Conservation (phyloP, 2,888 invertebrate genomes). For the Xanthia togata region DNA sequence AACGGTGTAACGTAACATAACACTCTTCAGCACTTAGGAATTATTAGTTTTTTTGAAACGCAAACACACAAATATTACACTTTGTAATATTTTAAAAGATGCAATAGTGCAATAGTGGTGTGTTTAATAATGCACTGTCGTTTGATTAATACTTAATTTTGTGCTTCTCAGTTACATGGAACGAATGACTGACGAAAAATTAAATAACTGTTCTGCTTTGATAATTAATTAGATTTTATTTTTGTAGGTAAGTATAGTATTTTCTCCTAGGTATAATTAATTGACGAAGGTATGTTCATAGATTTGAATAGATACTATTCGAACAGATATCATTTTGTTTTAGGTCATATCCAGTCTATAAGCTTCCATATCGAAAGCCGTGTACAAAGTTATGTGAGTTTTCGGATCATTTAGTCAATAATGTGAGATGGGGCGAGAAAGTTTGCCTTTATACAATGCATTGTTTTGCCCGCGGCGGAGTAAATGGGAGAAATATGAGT, state of each 20-base stretch:
- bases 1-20: conserved; percentile 41
- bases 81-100: conserved; percentile 10
- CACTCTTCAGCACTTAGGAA: conserved; percentile 45
- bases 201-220: not conserved
- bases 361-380: conserved; percentile 54
- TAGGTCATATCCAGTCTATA: conserved; percentile 58
- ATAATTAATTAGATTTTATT: not conserved
- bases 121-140: too few relatives aligned
- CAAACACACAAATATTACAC: conserved; percentile 2
- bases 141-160: not conserved
- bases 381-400: conserved; percentile 73
- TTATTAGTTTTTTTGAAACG: conserved; percentile 47
- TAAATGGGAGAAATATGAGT: conserved; percentile 34
- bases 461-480: conserved; percentile 46
- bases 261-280: not conserved
- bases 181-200: not conserved
- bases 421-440: conserved; percentile 71
- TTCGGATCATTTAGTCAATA: conserved; percentile 77
- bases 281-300: not conserved
- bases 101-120: not conserved
- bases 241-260: not conserved
- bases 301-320: not conserved
- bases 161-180: not conserved
- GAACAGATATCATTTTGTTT: too few relatives aligned
- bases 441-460: conserved; percentile 48